phyloP scores from a whole-genome alignment of 2,797 vertebrate species.

The Australoheros facetus region DNA sequence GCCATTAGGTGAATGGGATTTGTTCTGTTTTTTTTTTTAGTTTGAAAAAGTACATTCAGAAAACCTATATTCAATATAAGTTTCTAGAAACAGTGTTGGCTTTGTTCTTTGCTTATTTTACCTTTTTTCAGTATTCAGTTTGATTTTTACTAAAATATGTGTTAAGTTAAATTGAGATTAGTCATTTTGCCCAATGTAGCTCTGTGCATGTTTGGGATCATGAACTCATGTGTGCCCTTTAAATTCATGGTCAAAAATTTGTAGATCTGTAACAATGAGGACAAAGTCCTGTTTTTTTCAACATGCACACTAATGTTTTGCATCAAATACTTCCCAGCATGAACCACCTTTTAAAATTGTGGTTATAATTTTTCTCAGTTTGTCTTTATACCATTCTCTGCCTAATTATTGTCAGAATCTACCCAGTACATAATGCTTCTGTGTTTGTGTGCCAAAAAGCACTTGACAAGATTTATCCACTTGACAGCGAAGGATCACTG shows the following conservation, averaged over 20 bases:
- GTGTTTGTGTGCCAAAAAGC: background rate
- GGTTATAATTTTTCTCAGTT: background rate
- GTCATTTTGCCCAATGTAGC: background rate
- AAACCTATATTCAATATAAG: background rate
- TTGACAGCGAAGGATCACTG: constrained; percentile 30
- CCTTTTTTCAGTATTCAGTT: background rate
- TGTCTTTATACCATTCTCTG: background rate
- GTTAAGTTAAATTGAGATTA: background rate
- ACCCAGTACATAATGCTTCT: background rate
- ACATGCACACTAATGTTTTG: background rate
- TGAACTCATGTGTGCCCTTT: background rate
- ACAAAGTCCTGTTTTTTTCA: background rate
- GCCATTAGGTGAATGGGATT: background rate
- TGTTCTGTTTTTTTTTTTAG: background rate
- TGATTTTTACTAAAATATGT: background rate
- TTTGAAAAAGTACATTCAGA: background rate
- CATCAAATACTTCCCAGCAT: background rate
- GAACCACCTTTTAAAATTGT: background rate
- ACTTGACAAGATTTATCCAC: constrained; percentile 25
- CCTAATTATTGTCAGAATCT: constrained; percentile 10
- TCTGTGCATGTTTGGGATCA: background rate
- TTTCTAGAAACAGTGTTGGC: background rate
- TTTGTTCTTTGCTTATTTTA: background rate
- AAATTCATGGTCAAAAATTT: rapidly evolving
- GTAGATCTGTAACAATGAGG: background rate